Base-by-base conservation (phyloP, 2,888 invertebrate species). In the Antheraea yamamai region DNA sequence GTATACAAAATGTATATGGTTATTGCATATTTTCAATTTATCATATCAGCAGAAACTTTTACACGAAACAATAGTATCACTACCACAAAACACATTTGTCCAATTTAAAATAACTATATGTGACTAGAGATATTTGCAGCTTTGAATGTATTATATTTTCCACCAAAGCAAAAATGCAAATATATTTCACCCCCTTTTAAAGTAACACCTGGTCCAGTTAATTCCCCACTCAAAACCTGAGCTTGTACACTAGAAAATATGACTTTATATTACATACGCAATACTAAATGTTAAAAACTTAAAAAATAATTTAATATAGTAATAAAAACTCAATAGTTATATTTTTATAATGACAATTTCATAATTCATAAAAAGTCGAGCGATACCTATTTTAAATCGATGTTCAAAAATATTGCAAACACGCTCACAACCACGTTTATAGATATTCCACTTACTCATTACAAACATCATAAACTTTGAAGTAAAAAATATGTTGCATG, bases 111-210 rank as follows among this genome's bases (percentile, higher is more conserved):
- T 23, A 23, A 61, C 61, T n/a, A 61, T 23, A 61, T 23, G 12
- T 61, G 61, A 61, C 61, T 61, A 61, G 61, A 61, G 61, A 61
- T 61, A 55, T 55, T 20, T 55, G 55, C 55, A 55, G 55, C 55
- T 20, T 6, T 55, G 55, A 4, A 18, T 20, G 4, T 1, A 55
- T 4, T 12, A 55, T 16, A 52, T 14, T 52, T 18, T 18, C 16
- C 14, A 55, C 4, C 55, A 55, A 20, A 55, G 55, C 18, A 6
- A 20, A 55, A 55, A 55, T 20, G 12, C 47, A 47, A 47, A 47
- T 47, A 47, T 47, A 47, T 47, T 10, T 47, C 1, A 47, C 8
- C 7, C 47, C 47, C 12, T 12, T 47, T 47, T 47, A 47, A 39
- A 39, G 6, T 39, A 39, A 47, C 12, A 47, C 47, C 47, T 0